Evolutionary conservation across 2,113 vertebrate genomes (phyloP), one percentile per base, ranked within the genome.

Genomic region (Catagonus wagneri): DNA sequence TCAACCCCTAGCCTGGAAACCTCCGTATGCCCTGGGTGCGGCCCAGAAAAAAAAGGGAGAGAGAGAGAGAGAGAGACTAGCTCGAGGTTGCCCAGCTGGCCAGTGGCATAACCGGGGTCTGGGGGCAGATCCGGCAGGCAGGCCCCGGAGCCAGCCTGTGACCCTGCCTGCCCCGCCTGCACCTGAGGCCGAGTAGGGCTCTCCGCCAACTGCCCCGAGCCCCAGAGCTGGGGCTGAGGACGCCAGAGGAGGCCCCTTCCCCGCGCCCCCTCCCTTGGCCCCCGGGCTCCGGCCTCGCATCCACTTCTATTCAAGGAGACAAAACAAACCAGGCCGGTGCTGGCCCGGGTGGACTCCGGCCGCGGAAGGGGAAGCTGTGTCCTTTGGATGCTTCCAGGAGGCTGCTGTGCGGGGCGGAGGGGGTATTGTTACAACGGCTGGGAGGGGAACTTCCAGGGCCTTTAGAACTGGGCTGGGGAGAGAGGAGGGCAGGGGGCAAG

Each of bases 391-490:
- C 83, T 72, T 96, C 87, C 61, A 61, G 65, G 58, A 94, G 89
- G 75, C 90, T 87, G 79, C 58, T 3, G 0, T 3, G 5, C 60
- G 50, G 90, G 6, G 0, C 0, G 9, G 22, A 11, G 74, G 78
- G 79, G 79, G 22, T 20, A 75, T 50, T 80, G 87, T 97, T 97
- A 65, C 44, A 8, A 22, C 0, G 4, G 75, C 60, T 50, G 29
- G 44, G n/a, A 69, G 60, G 93, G 95, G 95, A 36, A 95, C 94
- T 97, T 97, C 95, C 93, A 97, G 78, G 75, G 50, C 66, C 86
- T 95, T 32, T 71, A 83, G 88, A 63, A 71, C 34, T 39, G 34
- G 54, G n/a, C 3, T 54, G 19, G n/a, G 68, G 61, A 69, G 39
- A 80, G 39, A 71, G 11, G 25, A 36, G 68, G 86, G 86, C 69